phyloP scores from a whole-genome alignment of 2,888 invertebrate species.

The Scaptomyza cyrtandrae region DNA sequence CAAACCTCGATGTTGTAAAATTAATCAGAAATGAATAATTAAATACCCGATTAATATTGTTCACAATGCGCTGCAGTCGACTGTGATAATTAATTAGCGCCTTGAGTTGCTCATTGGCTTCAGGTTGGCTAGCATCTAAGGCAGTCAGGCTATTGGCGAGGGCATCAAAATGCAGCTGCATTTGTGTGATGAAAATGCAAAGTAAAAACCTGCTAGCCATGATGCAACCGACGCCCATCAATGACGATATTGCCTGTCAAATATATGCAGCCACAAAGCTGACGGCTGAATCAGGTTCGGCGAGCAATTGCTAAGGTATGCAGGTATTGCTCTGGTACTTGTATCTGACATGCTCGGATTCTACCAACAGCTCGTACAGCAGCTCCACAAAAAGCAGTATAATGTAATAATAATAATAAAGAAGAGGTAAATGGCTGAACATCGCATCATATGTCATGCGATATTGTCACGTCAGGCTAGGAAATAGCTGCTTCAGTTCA shows the following conservation, averaged over 20 bases:
- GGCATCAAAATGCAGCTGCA: conserved; percentile 77
- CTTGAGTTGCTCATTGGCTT: conserved; percentile 62
- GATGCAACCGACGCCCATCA: conserved; percentile 64
- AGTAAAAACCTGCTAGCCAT: conserved; percentile 71
- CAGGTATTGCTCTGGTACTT: conserved; percentile 79
- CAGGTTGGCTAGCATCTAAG: conserved; percentile 51
- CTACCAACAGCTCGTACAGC: conserved; percentile 53
- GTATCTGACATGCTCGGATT: conserved; percentile 46
- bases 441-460: conserved; percentile 61
- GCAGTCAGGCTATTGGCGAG: conserved; percentile 55
- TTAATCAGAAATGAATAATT: conserved; percentile 74
- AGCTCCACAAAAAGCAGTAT: conserved; percentile 63
- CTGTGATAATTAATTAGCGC: conserved; percentile 69
- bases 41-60: conserved; percentile 70
- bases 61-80: conserved; percentile 56
- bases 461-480: conserved; percentile 23
- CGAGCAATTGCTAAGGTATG: conserved; percentile 78
- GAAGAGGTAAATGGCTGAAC: conserved; percentile 57
- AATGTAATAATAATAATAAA: conserved; percentile 70
- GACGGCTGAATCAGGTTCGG: conserved; percentile 32
- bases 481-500: conserved; percentile 39
- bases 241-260: conserved; percentile 64
- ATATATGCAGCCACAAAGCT: conserved; percentile 57
- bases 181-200: conserved; percentile 72
- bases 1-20: conserved; percentile 73